Evolutionary conservation across 1,140 invertebrate genomes (phyloP).

Genomic region (Philotrypesis tridentata): DNA sequence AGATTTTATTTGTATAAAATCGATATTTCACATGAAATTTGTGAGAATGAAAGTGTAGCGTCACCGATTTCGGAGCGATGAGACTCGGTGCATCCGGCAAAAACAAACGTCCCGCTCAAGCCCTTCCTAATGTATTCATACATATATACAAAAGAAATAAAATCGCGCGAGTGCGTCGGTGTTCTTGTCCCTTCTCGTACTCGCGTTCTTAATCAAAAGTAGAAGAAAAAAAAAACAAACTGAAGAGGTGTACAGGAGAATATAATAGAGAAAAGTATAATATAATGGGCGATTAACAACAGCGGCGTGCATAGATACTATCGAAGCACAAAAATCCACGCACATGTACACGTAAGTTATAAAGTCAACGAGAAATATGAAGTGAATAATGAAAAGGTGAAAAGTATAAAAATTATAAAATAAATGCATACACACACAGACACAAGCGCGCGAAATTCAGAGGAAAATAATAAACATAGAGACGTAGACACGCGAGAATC

Average conservation of each 20-base stretch:
- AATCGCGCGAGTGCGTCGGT: not conserved
- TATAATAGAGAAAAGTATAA: slow-evolving; percentile 10
- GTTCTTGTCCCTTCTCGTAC: slow-evolving; percentile 34
- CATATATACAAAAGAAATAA: not conserved
- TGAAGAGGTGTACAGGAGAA: not conserved
- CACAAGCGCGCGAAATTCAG: not conserved
- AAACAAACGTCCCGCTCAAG: slow-evolving; percentile 12
- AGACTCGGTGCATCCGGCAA: not conserved
- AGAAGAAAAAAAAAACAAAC: not conserved
- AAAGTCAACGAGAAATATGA: not conserved
- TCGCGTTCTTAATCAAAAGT: slow-evolving; percentile 42
- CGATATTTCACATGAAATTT: not conserved
- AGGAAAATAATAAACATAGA: not conserved
- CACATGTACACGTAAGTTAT: not conserved
- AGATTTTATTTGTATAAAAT: not conserved
- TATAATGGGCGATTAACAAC: not conserved
- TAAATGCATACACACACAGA: not conserved
- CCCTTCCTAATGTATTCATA: not conserved
- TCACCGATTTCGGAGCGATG: not conserved
- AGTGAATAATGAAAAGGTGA: not conserved
- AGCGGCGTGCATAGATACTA: not conserved
- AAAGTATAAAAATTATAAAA: not conserved
- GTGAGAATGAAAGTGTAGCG: not conserved
- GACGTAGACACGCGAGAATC: slow-evolving; percentile 7
- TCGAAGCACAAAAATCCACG: slow-evolving; percentile 22